Conservation (phyloP, 1,140 invertebrate species). For the Lordiphosa clarofinis region DNA sequence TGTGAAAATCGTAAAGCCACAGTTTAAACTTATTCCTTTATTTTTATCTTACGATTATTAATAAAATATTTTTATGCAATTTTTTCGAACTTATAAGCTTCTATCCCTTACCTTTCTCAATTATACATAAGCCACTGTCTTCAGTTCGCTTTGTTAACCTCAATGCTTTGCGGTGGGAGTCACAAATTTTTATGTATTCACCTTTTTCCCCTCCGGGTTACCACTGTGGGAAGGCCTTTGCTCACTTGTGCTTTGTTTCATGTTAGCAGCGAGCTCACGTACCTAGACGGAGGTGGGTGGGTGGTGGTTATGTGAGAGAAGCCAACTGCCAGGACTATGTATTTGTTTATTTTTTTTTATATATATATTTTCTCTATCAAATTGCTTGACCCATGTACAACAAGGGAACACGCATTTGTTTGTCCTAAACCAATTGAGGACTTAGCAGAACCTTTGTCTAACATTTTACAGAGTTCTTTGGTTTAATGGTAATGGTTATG, state of each 20-base stretch:
- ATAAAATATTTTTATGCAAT: no score
- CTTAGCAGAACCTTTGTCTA: conserved; percentile 25
- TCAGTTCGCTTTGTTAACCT: conserved; percentile 12
- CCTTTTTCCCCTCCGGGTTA: conserved; percentile 46
- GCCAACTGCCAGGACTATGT: conserved; percentile 18
- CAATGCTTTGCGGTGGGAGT: conserved; percentile 39
- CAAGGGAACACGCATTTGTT: not conserved
- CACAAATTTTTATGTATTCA: conserved; percentile 74
- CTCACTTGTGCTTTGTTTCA: conserved; percentile 50
- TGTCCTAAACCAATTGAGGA: conserved; percentile 36
- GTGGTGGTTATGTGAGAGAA: conserved; percentile 6
- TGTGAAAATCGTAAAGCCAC: no score
- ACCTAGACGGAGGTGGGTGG: conserved; percentile 18
- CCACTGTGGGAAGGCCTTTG: conserved; percentile 19
- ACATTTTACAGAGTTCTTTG: conserved; percentile 13
- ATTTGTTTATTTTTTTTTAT: no score
- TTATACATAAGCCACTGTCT: conserved; percentile 16
- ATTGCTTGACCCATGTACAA: conserved; percentile 55
- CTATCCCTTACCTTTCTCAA: not conserved
- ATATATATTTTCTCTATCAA: not conserved
- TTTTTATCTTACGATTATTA: no score
- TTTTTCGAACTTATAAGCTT: no score
- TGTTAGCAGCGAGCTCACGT: not conserved
- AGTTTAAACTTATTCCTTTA: no score
- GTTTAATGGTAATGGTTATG: no score